Evolutionary conservation across 2,113 vertebrate genomes (phyloP).

Genomic region (Alces alces): DNA sequence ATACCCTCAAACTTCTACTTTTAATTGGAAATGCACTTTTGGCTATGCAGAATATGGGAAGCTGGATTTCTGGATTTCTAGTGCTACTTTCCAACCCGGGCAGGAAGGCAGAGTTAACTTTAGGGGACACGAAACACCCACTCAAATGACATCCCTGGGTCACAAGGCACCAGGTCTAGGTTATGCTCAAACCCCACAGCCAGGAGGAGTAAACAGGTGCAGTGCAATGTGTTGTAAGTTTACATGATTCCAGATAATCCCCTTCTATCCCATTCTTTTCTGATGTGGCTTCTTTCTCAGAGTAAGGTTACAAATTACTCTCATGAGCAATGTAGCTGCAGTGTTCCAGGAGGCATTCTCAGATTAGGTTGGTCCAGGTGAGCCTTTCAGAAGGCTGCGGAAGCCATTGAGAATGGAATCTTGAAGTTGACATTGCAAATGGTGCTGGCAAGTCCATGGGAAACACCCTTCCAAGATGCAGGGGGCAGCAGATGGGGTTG

Average conservation of each 20-base stretch:
- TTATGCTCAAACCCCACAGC: background rate
- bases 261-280: background rate
- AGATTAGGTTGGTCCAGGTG: background rate
- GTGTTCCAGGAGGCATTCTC: background rate
- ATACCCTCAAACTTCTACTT: background rate
- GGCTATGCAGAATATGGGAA: constrained; percentile 38
- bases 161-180: background rate
- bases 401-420: background rate
- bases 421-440: background rate
- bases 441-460: background rate
- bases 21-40: constrained; percentile 38
- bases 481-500: background rate
- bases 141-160: background rate
- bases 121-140: accelerated
- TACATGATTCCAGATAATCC: background rate
- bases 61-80: background rate
- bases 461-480: background rate
- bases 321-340: background rate
- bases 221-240: background rate
- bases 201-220: background rate
- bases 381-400: background rate
- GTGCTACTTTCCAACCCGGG: background rate
- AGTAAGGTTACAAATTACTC: background rate
- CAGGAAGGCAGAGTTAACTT: background rate
- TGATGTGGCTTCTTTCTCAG: background rate